Percentiles rank a stretch among this genome's conserved stretches.
These are phyloP conservation scores for Athene cunicularia DNA, from an alignment of 2,113 vertebrate genomes.

Conservation along the genomic window DNA sequence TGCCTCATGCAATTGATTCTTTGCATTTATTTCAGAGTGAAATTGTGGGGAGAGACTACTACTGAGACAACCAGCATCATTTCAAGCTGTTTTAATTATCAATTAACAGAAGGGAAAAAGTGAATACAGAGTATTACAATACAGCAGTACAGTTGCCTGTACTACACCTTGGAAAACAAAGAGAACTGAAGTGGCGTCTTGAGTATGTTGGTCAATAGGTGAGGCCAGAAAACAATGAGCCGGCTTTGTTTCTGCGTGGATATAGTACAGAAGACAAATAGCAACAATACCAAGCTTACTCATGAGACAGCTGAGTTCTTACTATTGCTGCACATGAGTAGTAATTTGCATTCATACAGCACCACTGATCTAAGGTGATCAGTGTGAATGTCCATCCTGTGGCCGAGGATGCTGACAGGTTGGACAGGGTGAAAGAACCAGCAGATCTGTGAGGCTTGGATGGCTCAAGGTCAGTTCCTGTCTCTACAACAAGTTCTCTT, in stretches of 20 bases:
- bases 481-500: neutral
- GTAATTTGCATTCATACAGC: neutral
- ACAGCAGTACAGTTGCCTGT: neutral
- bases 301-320: neutral
- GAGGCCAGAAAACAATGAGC: neutral
- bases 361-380: neutral
- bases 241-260: neutral
- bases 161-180: neutral
- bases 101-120: neutral
- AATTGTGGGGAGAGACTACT: neutral
- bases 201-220: neutral
- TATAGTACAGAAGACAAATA: neutral
- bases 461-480: neutral
- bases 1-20: neutral
- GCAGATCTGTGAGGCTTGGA: neutral
- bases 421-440: neutral
- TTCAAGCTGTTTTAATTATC: neutral
- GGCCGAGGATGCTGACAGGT: neutral
- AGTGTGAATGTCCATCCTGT: fast-evolving
- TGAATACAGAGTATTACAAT: neutral
- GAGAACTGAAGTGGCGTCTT: neutral
- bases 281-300: neutral
- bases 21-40: neutral
- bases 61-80: neutral
- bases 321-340: neutral